These are phyloP conservation scores for Austrolebias charrua DNA, from an alignment of 2,797 vertebrate genomes.

Conservation along the genomic window DNA sequence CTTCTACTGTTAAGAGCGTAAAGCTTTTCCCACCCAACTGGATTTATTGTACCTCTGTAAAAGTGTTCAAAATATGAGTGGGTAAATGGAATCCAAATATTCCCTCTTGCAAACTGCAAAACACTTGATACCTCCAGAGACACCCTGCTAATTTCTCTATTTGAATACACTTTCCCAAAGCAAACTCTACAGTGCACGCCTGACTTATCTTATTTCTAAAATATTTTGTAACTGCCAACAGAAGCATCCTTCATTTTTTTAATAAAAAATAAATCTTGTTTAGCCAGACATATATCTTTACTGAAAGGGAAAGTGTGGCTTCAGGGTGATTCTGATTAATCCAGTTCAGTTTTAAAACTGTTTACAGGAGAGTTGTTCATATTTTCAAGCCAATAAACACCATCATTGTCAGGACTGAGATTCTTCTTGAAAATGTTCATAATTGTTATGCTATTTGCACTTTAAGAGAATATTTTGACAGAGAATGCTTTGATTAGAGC, in stretches of 20 bases:
- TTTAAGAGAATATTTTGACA: slow-evolving; percentile 8
- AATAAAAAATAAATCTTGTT: slow-evolving; percentile 3
- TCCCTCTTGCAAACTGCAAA: slow-evolving; percentile 68
- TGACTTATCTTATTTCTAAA: slow-evolving; percentile 27
- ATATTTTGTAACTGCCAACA: slow-evolving; percentile 24
- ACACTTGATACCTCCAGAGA: slow-evolving; percentile 55
- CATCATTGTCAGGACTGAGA: slow-evolving; percentile 7
- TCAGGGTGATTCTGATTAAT: slow-evolving; percentile 11
- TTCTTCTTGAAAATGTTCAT: slow-evolving; percentile 3
- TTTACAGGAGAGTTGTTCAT: slow-evolving; percentile 7
- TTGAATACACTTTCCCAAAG: slow-evolving; percentile 68
- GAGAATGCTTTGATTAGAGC: slow-evolving; percentile 19
- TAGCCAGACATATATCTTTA: slow-evolving; percentile 23
- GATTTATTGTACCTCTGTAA: slow-evolving; percentile 17
- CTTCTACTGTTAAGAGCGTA: slow-evolving; percentile 65
- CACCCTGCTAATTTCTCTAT: slow-evolving; percentile 60
- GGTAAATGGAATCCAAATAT: slow-evolving; percentile 62
- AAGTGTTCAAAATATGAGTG: slow-evolving; percentile 36
- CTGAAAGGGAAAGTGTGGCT: slow-evolving; percentile 19
- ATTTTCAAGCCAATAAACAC: slow-evolving; percentile 28
- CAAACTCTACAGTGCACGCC: slow-evolving; percentile 25
- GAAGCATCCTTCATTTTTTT: slow-evolving; percentile 10
- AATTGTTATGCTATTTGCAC: slow-evolving; percentile 1
- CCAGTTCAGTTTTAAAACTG: slow-evolving; percentile 4
- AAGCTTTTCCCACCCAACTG: slow-evolving; percentile 42